Evolutionary conservation across 2,113 vertebrate genomes (phyloP).

Genomic region (Trichomycterus rosablanca): DNA sequence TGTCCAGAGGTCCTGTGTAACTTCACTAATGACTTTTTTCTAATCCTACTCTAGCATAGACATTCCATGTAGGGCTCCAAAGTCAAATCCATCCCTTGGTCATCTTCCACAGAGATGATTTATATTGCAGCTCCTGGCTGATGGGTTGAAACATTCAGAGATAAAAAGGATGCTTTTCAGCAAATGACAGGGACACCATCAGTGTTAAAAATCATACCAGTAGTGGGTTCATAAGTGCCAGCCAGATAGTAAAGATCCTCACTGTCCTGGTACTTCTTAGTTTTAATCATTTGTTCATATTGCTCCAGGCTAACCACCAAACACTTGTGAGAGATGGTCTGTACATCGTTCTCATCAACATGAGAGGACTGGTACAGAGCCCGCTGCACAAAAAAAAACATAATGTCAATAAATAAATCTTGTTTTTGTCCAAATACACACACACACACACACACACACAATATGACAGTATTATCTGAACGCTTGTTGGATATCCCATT

Average conservation of each 20-base stretch:
- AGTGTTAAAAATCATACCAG: slow-evolving; percentile 98
- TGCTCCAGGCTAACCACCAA: slow-evolving; percentile 94
- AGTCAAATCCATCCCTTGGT: too few species aligned
- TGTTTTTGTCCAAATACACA: neutral
- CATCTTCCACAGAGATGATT: neutral
- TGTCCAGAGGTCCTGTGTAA: neutral
- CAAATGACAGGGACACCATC: slow-evolving; percentile 95
- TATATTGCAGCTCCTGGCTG: neutral
- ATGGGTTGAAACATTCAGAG: neutral
- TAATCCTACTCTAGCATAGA: neutral
- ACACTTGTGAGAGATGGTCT: slow-evolving; percentile 98
- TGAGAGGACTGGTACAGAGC: slow-evolving; percentile 98
- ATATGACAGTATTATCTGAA: too few species aligned
- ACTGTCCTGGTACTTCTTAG: slow-evolving; percentile 93
- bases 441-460: too few species aligned
- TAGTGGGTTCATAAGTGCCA: slow-evolving; percentile 96
- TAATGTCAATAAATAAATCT: neutral
- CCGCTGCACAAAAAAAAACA: slow-evolving; percentile 64
- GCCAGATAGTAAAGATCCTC: slow-evolving; percentile 98
- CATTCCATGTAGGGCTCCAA: neutral
- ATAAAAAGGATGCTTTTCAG: slow-evolving; percentile 55
- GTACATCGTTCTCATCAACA: slow-evolving; percentile 96
- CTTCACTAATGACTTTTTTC: slow-evolving; percentile 1
- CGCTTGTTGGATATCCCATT: too few species aligned
- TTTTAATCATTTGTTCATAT: slow-evolving; percentile 96